Evolutionary conservation across 2,113 vertebrate genomes (phyloP).

Genomic region (Crotophaga sulcirostris): DNA sequence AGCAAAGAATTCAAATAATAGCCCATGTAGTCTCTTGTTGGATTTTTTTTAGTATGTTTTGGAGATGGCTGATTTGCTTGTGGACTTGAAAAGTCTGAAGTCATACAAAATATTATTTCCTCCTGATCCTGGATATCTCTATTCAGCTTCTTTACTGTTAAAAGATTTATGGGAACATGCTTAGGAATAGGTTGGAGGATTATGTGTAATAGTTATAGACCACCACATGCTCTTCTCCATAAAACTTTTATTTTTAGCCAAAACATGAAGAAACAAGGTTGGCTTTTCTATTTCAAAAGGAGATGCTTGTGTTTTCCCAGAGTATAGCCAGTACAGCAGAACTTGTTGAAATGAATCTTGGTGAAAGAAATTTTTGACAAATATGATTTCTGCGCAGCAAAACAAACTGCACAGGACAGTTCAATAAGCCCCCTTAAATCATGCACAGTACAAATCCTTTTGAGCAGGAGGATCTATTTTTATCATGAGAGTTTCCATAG

Average conservation of each 20-base stretch:
- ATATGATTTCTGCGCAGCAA: neutral
- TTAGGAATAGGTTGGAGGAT: neutral
- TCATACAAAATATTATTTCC: neutral
- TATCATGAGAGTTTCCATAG: conserved; percentile 41
- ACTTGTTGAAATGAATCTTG: neutral
- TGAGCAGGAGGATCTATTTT: conserved; percentile 48
- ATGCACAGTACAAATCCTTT: neutral
- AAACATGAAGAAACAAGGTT: neutral
- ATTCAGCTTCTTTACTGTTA: neutral
- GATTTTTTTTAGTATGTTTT: neutral
- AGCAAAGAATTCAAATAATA: neutral
- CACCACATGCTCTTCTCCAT: neutral
- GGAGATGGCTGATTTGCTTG: neutral
- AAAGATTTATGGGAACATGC: conserved; percentile 35
- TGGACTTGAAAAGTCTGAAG: neutral
- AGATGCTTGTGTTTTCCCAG: neutral
- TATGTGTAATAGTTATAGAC: neutral
- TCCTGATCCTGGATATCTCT: neutral
- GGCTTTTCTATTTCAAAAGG: neutral
- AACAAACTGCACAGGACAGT: neutral
- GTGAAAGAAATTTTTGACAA: conserved; percentile 1
- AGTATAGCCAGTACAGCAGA: neutral
- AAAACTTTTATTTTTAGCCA: conserved; percentile 2
- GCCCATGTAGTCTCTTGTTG: neutral
- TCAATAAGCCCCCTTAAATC: conserved; percentile 34